Evolutionary conservation across 2,797 vertebrate genomes (phyloP), one percentile per base, ranked within the genome.

Genomic region (Eidolon dupreanum): DNA sequence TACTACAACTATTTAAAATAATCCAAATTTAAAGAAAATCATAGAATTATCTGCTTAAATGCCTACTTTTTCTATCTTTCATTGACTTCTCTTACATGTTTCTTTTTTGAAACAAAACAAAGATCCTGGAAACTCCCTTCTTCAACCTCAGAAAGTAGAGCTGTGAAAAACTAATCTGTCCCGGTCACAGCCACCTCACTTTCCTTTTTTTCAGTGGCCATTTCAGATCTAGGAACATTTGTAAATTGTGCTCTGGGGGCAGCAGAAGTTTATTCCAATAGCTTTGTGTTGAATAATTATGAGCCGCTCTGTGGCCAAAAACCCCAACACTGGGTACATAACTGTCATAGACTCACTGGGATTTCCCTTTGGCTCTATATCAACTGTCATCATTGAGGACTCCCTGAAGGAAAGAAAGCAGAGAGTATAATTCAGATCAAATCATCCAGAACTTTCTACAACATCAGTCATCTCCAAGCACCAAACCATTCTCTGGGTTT

Each of bases 1-100:
- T 24, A 33, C 10, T 43, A 19, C 88, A 93, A 79, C 8, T 88
- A 17, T n/a, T 53, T 38, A 63, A 85, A 88, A 66, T 36, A 79
- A 89, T 8, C 46, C 9, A 81, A 53, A 51, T 73, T 73, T 93
- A 85, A 94, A 78, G 49, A 78, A 95, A 90, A 68, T 16, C 78
- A 26, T 81, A 73, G 79, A 77, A 70, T 87, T 61, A 71, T 36
- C 28, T 77, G n/a, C 63, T 77, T 66, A 43, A 85, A 85, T 59
- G 3, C 10, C 65, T 20, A 22, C 6, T 55, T 10, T 36, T 83
- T 19, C 11, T 20, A 7, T 41, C 61, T 78, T 24, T 75, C 61
- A 33, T 36, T 81, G 38, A 71, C 53, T 91, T 88, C 66, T 78
- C 7, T 36, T 66, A 0, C 33, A 38, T 31, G 24, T 55, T 22